These are phyloP conservation scores for Egretta garzetta DNA, from an alignment of 2,113 vertebrate species.

Conservation along the genomic window DNA sequence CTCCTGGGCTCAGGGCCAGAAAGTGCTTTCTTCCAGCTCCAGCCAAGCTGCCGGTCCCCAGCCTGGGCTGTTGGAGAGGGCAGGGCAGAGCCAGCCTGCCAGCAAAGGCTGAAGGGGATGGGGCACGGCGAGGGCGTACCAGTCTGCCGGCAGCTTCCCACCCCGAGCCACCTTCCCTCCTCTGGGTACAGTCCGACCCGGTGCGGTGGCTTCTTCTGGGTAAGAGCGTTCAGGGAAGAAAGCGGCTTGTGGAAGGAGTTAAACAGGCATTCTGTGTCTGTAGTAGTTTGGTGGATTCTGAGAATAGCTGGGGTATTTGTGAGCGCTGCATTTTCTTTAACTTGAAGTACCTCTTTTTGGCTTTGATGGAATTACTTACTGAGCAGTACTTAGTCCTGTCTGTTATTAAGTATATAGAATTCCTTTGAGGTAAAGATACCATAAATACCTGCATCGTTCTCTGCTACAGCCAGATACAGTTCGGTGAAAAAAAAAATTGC, in stretches of 20 bases:
- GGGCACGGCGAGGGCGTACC: accelerated
- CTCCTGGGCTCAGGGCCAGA: too few relatives aligned
- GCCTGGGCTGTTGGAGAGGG: not conserved
- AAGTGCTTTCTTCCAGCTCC: not conserved
- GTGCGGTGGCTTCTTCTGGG: too few relatives aligned
- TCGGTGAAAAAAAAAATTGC: not conserved
- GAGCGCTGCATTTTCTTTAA: not conserved
- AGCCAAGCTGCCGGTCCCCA: not conserved
- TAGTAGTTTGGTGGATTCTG: not conserved
- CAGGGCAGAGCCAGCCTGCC: not conserved
- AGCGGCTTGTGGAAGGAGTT: not conserved
- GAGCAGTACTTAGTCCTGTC: not conserved
- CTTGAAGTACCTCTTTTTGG: not conserved
- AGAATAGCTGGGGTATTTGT: not conserved
- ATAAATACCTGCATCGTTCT: not conserved
- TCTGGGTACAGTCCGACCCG: not conserved
- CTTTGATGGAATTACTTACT: not conserved
- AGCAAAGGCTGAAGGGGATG: not conserved
- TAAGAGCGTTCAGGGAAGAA: not conserved
- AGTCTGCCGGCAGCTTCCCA: accelerated
- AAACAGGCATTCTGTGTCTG: not conserved
- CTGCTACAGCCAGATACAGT: not conserved
- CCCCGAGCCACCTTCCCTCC: not conserved
- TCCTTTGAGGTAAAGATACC: not conserved
- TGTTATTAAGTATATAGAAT: not conserved